Conservation (phyloP, 2,113 vertebrate species). For the Diphyllodes magnificus region DNA sequence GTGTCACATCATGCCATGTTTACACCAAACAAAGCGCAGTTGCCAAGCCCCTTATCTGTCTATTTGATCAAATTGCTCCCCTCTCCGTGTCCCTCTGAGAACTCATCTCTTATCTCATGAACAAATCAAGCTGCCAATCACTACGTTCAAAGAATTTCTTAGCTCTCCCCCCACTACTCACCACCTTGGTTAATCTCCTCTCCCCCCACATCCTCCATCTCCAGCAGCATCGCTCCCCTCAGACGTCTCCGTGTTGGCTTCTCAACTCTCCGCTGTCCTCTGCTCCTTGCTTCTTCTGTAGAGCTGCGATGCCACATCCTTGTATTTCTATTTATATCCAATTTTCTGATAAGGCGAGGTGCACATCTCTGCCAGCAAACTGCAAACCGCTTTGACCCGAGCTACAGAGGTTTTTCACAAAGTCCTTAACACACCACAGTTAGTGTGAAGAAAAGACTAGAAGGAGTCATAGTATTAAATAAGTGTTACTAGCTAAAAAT, state of each 20-base stretch:
- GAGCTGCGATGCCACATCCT: background rate
- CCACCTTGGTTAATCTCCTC: background rate
- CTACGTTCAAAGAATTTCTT: background rate
- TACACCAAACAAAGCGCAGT: background rate
- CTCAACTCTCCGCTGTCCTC: background rate
- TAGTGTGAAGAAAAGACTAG: background rate
- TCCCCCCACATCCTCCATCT: conserved; percentile 11
- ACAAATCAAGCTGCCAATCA: background rate
- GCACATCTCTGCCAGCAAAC: background rate
- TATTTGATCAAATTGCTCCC: background rate
- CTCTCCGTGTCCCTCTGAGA: background rate
- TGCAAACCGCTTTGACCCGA: background rate
- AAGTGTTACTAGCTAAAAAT: background rate
- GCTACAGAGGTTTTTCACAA: background rate
- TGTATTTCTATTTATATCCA: background rate
- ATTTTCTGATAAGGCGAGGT: background rate
- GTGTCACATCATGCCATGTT: background rate
- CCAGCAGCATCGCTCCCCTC: background rate
- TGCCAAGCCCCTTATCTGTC: background rate
- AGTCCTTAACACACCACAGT: background rate
- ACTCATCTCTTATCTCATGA: background rate
- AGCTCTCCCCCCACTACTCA: background rate
- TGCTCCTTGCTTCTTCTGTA: background rate
- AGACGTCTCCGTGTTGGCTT: background rate
- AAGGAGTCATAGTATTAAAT: background rate